Conservation (phyloP, 2,888 invertebrate species). For the Ceraclea dissimilis region DNA sequence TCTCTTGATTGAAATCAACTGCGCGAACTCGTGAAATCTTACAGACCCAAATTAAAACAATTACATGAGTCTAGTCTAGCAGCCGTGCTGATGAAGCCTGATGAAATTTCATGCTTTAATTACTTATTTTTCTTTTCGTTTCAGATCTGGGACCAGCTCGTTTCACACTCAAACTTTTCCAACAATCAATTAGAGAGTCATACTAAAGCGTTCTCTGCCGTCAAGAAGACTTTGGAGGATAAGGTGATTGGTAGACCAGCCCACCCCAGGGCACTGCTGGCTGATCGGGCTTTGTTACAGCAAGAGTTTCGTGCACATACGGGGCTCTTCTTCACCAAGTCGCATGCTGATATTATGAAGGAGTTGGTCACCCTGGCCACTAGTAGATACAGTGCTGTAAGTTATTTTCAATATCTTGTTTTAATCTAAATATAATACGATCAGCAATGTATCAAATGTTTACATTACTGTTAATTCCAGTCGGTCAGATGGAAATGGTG, state of each 20-base stretch:
- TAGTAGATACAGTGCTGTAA: constrained; percentile 60
- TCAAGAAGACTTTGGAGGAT: constrained; percentile 56
- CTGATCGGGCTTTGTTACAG: constrained; percentile 60
- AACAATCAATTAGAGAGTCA: constrained; percentile 54
- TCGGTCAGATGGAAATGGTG: too few relatives aligned
- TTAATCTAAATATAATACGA: too few relatives aligned
- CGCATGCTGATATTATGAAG: constrained; percentile 53
- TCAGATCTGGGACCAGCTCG: constrained; percentile 60
- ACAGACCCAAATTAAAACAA: too few relatives aligned
- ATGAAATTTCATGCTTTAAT: too few relatives aligned
- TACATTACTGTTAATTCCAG: too few relatives aligned
- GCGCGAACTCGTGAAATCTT: too few relatives aligned
- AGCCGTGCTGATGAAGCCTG: too few relatives aligned
- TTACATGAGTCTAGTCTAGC: too few relatives aligned
- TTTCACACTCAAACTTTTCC: constrained; percentile 47
- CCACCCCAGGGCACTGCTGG: constrained; percentile 54
- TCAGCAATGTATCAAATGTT: too few relatives aligned
- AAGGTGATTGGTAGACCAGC: constrained; percentile 54
- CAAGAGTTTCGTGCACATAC: constrained; percentile 50
- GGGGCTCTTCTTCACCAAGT: constrained; percentile 47
- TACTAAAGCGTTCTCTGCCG: constrained; percentile 57
- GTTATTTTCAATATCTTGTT: constrained; percentile 13
- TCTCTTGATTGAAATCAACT: too few relatives aligned
- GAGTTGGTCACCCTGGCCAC: constrained; percentile 52
- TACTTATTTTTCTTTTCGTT: too few relatives aligned